phyloP scores from a whole-genome alignment of 2,888 invertebrate species.

The Yponomeuta cagnagella region DNA sequence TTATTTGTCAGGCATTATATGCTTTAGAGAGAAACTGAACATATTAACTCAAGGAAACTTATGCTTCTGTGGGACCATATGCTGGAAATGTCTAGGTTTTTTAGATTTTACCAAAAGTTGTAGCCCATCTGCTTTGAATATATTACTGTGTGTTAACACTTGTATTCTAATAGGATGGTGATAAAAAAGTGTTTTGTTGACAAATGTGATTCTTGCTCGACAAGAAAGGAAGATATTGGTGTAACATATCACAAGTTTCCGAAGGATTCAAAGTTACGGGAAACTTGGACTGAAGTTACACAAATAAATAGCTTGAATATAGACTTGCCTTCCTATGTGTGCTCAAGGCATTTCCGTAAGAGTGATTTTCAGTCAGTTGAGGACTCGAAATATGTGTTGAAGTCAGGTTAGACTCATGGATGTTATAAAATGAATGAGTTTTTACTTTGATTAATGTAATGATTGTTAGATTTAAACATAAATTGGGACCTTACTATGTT shows the following conservation, averaged over 20 bases:
- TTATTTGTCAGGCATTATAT: too few relatives aligned
- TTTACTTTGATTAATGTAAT: background rate
- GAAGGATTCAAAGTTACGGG: constrained; percentile 74
- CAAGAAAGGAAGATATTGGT: constrained; percentile 78
- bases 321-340: constrained; percentile 78
- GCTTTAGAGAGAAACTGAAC: too few relatives aligned
- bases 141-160: background rate
- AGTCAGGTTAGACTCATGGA: constrained; percentile 59
- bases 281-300: constrained; percentile 80
- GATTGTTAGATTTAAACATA: background rate
- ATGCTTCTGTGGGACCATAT: too few relatives aligned
- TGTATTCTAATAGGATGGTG: constrained; percentile 63
- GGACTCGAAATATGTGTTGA: constrained; percentile 81
- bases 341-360: constrained; percentile 84
- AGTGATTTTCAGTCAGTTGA: constrained; percentile 83
- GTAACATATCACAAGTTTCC: constrained; percentile 87
- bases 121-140: background rate
- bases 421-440: background rate
- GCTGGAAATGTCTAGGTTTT: too few relatives aligned
- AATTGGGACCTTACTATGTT: background rate
- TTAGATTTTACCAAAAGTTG: too few relatives aligned
- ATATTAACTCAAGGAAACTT: too few relatives aligned
- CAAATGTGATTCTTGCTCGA: constrained; percentile 78
- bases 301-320: constrained; percentile 70
- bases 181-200: constrained; percentile 78